phyloP scores from a whole-genome alignment of 2,797 vertebrate genomes.

The Muraenolepis orangiensis region DNA sequence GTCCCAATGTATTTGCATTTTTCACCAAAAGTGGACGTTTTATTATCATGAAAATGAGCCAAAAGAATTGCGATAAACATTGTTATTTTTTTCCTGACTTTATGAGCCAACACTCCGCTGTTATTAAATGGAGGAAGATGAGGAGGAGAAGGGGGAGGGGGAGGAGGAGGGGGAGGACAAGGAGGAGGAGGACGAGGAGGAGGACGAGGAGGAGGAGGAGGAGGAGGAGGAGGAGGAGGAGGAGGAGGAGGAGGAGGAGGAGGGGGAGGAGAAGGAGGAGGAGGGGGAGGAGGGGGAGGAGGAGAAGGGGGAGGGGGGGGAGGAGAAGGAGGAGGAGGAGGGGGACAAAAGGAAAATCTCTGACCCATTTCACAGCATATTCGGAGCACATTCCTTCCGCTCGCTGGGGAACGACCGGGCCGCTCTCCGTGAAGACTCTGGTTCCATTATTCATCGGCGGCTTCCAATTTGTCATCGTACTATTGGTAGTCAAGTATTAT shows the following conservation, averaged over 20 bases:
- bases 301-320: conserved; percentile 1
- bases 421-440: conserved; percentile 15
- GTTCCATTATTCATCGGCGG: conserved; percentile 61
- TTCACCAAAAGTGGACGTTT: neutral
- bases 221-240: conserved; percentile 1
- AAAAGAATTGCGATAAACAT: neutral
- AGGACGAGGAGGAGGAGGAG: neutral
- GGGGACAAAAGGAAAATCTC: neutral
- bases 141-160: conserved; percentile 3
- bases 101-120: neutral
- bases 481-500: conserved; percentile 47
- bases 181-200: neutral
- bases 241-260: conserved; percentile 1
- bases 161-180: neutral
- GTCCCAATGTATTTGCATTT: neutral
- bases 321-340: neutral
- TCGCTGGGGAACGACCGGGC: neutral
- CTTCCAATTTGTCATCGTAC: conserved; percentile 60
- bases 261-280: neutral
- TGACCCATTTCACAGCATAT: conserved; percentile 1
- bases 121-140: neutral
- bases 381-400: neutral
- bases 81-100: neutral
- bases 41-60: neutral
- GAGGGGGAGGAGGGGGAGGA: neutral